Percentiles rank a stretch among this genome's conserved stretches.
Conservation (phyloP, 2,113 vertebrate genomes). For the Pantherophis guttatus region DNA sequence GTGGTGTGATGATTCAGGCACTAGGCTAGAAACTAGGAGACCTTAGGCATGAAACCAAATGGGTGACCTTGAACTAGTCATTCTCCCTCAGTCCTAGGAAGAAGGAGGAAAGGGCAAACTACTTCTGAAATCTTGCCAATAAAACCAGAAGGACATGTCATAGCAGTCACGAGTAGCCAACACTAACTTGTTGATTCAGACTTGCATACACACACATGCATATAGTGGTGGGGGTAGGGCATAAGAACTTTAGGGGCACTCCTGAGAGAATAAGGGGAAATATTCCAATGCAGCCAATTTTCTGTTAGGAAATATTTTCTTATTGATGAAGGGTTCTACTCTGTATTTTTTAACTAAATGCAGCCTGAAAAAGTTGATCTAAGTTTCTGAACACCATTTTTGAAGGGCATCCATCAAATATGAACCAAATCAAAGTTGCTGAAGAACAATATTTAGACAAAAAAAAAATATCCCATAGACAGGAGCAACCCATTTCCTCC, state of each 20-base stretch:
- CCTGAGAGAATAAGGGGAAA: background rate
- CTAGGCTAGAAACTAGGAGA: background rate
- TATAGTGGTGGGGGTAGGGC: background rate
- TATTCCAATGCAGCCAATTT: background rate
- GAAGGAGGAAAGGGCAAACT: background rate
- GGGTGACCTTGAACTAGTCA: background rate
- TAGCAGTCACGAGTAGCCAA: background rate
- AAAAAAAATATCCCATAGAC: background rate
- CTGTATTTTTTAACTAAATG: background rate
- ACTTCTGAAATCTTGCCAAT: background rate
- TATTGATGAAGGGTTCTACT: background rate
- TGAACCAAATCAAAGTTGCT: background rate
- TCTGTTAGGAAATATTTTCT: background rate
- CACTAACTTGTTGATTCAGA: background rate
- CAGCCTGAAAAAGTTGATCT: background rate
- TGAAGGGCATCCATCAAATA: background rate
- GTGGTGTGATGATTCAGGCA: background rate
- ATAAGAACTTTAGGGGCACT: background rate
- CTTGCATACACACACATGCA: background rate
- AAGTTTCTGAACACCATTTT: background rate
- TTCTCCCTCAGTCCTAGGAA: background rate
- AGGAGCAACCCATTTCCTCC: background rate
- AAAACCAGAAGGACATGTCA: background rate
- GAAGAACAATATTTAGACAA: background rate
- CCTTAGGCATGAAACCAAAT: background rate